These are phyloP conservation scores for Leptinotarsa defecta DNA, from an alignment of 1,140 invertebrate species.

Conservation along the genomic window DNA sequence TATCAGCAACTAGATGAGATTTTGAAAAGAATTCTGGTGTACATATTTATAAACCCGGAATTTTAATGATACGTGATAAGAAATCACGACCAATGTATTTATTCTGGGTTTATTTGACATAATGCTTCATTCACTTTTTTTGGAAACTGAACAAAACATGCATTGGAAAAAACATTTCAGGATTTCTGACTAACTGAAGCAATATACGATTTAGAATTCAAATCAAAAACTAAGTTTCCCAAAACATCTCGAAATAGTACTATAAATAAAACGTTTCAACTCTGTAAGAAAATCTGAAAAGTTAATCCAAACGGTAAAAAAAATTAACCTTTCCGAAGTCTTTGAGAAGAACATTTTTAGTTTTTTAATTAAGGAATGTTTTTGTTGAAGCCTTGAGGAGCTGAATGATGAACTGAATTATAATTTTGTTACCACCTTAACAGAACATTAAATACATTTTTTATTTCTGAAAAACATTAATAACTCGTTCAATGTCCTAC, in stretches of 20 bases:
- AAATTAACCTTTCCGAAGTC: constrained; percentile 9
- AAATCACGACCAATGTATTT: background rate
- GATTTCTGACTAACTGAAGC: background rate
- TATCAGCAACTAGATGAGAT: background rate
- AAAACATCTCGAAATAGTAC: background rate
- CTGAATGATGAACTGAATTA: background rate
- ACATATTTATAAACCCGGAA: no score
- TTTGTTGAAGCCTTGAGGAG: constrained; percentile 10
- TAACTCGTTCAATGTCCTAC: no score
- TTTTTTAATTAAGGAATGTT: constrained; percentile 17
- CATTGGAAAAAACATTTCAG: constrained; percentile 3
- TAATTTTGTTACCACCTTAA: background rate
- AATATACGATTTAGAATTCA: background rate
- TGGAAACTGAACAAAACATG: background rate
- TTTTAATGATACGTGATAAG: no score
- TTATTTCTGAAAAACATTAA: no score
- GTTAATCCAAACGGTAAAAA: constrained; percentile 26
- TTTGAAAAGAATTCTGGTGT: no score
- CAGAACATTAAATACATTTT: background rate
- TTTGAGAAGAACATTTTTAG: background rate
- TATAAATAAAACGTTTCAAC: background rate
- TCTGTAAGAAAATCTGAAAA: constrained; percentile 16
- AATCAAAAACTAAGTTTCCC: background rate
- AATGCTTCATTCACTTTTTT: background rate
- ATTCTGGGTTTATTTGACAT: background rate